phyloP scores from a whole-genome alignment of 2,888 invertebrate genomes.

The Crematogaster levior region DNA sequence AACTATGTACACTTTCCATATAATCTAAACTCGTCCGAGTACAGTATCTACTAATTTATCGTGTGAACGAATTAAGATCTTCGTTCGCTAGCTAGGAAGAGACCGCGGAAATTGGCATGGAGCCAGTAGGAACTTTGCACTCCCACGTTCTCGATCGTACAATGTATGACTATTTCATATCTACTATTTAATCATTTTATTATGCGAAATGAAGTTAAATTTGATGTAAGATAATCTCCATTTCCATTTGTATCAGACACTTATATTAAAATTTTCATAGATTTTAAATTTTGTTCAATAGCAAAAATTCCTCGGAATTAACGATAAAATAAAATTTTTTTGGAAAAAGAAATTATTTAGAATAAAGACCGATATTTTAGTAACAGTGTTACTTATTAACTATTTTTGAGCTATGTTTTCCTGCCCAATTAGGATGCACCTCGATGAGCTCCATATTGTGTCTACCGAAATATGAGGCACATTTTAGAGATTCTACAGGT shows the following conservation, averaged over 20 bases:
- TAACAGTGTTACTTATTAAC: background rate
- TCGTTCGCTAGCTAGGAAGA: conserved; percentile 69
- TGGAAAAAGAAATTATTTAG: background rate
- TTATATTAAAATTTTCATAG: background rate
- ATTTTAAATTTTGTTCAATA: background rate
- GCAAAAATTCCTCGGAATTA: background rate
- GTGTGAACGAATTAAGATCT: conserved; percentile 68
- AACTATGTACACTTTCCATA: background rate
- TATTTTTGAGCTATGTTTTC: conserved; percentile 38
- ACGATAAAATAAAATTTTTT: background rate
- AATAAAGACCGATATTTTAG: background rate
- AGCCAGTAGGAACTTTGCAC: conserved; percentile 66
- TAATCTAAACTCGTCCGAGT: background rate
- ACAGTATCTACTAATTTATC: conserved; percentile 61
- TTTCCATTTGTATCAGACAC: conserved; percentile 5
- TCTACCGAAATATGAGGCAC: conserved; percentile 18
- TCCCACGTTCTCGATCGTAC: conserved; percentile 71
- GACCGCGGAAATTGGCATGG: conserved; percentile 74
- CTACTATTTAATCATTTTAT: conserved; percentile 67
- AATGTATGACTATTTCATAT: conserved; percentile 63
- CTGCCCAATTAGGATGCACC: conserved; percentile 54
- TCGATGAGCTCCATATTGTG: conserved; percentile 28
- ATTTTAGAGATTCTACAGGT: conserved; percentile 13
- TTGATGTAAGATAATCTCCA: background rate
- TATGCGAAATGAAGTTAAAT: conserved; percentile 48